Conservation (phyloP, 2,888 invertebrate genomes). For the Diplazon laetatorius region DNA sequence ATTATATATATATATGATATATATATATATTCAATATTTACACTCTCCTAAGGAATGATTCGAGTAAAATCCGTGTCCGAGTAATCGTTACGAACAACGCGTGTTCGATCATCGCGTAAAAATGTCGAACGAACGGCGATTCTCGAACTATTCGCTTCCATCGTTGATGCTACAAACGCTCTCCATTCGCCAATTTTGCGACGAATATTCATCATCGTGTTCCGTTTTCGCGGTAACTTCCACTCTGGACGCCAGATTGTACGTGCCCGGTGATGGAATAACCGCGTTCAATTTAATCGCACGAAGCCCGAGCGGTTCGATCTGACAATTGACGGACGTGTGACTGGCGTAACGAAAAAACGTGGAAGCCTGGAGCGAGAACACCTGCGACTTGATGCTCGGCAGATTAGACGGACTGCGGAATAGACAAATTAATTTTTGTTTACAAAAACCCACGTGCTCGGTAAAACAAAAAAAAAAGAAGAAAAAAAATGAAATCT, state of each 20-base stretch:
- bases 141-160: slow-evolving; percentile 59
- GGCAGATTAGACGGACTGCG: slow-evolving; percentile 78
- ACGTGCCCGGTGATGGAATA: slow-evolving; percentile 87
- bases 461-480: neutral
- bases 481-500: no score
- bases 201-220: slow-evolving; percentile 74
- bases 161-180: slow-evolving; percentile 78
- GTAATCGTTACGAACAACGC: slow-evolving; percentile 2
- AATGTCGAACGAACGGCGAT: slow-evolving; percentile 3
- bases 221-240: slow-evolving; percentile 81
- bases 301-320: slow-evolving; percentile 84
- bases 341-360: slow-evolving; percentile 82
- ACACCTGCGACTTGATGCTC: slow-evolving; percentile 79
- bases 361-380: slow-evolving; percentile 81
- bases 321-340: slow-evolving; percentile 80
- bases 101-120: slow-evolving; percentile 15
- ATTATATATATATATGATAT: no score
- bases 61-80: slow-evolving; percentile 40
- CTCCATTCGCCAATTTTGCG: slow-evolving; percentile 80
- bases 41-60: slow-evolving; percentile 59
- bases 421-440: slow-evolving; percentile 62
- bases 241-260: slow-evolving; percentile 87
- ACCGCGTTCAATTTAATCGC: slow-evolving; percentile 86
- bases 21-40: slow-evolving; percentile 50
- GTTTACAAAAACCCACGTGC: neutral